Base-by-base conservation (phyloP, 2,888 invertebrate species). In the Chironomus tentans region DNA sequence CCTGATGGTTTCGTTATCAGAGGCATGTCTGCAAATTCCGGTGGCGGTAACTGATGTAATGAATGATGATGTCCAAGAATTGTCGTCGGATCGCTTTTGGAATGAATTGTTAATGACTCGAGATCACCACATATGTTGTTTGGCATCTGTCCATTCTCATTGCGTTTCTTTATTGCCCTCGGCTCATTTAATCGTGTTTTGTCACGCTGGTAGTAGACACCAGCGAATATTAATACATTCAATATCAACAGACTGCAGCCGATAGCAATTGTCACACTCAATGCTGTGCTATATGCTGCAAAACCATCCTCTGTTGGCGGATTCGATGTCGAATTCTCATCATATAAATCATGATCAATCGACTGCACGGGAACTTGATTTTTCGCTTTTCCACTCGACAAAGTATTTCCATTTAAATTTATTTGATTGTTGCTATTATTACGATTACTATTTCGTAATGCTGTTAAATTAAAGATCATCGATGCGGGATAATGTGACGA, bases 241-340 rank as follows among this genome's bases (percentile, higher is more conserved):
- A 97, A 86, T 80, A 97, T 94, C 22, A 97, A 87, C 77, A 97
- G 85, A 4, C 95, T 95, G 81, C 96, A 95, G 56, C 97, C 97
- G 78, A 97, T 95, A 70, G 96, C 97, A 79, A 97, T 95, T 18
- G 95, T 96, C 0, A 95, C 94, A 83, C 94, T 94, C 13, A 96
- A 85, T 2, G 95, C 95, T 3, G 95, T 95, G 0, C 94, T 94
- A 81, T 95, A 95, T 0, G 94, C 93, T 0, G 94, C 93, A 80
- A 94, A 95, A 1, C 94, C 94, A 78, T 93, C 93, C 82, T 93
- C 94, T n/a, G 90, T 90, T n/a, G 86, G 85, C 69, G 87, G 85
- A 15, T 86, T 84, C 21, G 88, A 88, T 61, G 84, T 84, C 2
- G 82, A 80, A 28, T 77, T 77, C 68, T 79, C 78, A 62, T 71